A percentile compares a stretch with the other conserved stretches of the same genome.
Evolutionary conservation across 2,797 vertebrate species (phyloP).

Genomic region (Semaprochilodus insignis): DNA sequence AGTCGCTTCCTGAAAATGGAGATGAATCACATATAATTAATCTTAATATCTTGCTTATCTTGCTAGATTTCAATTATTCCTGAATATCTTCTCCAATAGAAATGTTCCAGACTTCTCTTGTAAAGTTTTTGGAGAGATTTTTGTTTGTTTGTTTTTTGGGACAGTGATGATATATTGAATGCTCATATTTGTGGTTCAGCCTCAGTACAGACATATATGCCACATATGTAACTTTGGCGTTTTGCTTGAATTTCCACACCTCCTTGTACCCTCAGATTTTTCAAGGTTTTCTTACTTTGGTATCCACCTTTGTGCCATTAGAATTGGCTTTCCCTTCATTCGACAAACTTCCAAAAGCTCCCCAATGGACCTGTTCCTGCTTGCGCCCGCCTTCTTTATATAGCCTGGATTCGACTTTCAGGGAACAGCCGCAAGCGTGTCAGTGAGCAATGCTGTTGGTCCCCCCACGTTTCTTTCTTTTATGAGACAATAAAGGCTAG

Average conservation of each 20-base stretch:
- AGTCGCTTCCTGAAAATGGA: constrained; percentile 89
- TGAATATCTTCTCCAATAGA: background rate
- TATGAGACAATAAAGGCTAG: constrained; percentile 79
- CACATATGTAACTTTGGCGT: too few relatives aligned
- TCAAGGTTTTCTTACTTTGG: constrained; percentile 53
- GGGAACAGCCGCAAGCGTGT: constrained; percentile 63
- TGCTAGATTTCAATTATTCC: background rate
- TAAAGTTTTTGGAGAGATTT: too few relatives aligned
- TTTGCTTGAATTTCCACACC: too few relatives aligned
- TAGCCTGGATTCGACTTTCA: constrained; percentile 59
- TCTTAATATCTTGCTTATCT: background rate
- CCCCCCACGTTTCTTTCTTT: constrained; percentile 78
- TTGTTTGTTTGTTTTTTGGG: too few relatives aligned
- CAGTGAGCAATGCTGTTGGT: constrained; percentile 72
- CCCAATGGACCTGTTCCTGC: constrained; percentile 61
- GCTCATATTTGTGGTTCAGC: too few relatives aligned
- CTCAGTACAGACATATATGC: too few relatives aligned
- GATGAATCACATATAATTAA: constrained; percentile 10
- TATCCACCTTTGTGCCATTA: constrained; percentile 52
- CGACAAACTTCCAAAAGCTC: constrained; percentile 64
- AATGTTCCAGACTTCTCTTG: too few relatives aligned
- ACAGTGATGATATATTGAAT: too few relatives aligned
- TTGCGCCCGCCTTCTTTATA: constrained; percentile 59
- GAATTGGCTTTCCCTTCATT: constrained; percentile 46
- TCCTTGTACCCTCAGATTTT: too few relatives aligned